Base-by-base conservation (phyloP, 2,113 vertebrate genomes). In the Coptodon bakossiorum region DNA sequence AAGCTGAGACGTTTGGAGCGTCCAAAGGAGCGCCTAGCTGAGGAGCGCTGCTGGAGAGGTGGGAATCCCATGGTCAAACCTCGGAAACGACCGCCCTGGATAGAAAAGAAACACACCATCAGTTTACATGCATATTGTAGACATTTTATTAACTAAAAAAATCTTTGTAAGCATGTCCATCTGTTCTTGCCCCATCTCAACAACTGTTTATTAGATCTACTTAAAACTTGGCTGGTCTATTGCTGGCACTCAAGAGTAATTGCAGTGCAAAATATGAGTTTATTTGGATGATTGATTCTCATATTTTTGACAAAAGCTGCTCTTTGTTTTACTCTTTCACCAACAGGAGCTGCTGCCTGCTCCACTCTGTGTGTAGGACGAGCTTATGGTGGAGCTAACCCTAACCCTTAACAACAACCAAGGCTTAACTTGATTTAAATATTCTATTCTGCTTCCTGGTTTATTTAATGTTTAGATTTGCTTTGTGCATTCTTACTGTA, bases 1-100 rank as follows among this genome's bases (percentile, higher is more conserved):
- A 98, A 92, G 78, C 98, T 98, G 48, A 97, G 97, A 36, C 97
- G 96, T 91, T 97, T 98, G 9, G 98, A 97, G 84, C 98, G 97
- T 88, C 98, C 97, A 24, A 97, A 98, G 1, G 98, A 98, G 85
- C 98, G 96, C 22, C 98, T 96, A 40, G 95, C 96, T 7, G 97
- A 96, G 5, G 97, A 95, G 78, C 98, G 98, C 1, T 97, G 97
- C 5, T 97, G 86, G 4, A 97, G 95, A 56, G 97, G 97, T 52
- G 95, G 94, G 91, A 98, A 96, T 54, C 97, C 97, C 90, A 96
- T 52, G 45, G 96, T 95, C 81, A 97, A 93, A 38, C 97, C 97
- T 50, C 94, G 95, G 63, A 98, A 97, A 29, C 97, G 97, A 24
- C 97, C 94, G 52, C 94, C 96, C 98, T 99, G 91, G 83, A 3